phyloP scores from a whole-genome alignment of 2,888 invertebrate genomes.

The Chalcis sispes region DNA sequence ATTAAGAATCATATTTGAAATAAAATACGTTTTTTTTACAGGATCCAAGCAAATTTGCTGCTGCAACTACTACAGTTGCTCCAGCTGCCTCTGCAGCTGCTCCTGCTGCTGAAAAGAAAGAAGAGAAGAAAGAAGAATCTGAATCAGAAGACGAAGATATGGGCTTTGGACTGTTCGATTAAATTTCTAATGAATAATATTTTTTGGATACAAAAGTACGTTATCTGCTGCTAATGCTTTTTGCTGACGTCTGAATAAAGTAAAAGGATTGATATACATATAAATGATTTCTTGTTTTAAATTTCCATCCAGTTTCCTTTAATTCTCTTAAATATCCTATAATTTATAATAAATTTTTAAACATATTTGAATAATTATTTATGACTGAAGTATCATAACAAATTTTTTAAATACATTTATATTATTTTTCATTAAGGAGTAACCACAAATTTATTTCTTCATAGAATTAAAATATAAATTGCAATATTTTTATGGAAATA shows the following conservation, averaged over 20 bases:
- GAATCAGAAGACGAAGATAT: constrained; percentile 95
- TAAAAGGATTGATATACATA: constrained; percentile 54
- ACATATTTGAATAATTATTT: neutral
- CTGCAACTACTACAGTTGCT: constrained; percentile 80
- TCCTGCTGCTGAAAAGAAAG: constrained; percentile 86
- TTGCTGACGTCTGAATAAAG: constrained; percentile 68
- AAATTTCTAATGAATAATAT: constrained; percentile 70
- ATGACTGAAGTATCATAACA: too few species aligned
- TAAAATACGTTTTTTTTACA: constrained; percentile 72
- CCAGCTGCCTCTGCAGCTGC: constrained; percentile 80
- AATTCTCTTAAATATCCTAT: neutral
- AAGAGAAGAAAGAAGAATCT: constrained; percentile 84
- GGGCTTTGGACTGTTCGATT: constrained; percentile 97
- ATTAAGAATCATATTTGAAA: neutral
- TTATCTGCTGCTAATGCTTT: constrained; percentile 61
- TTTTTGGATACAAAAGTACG: constrained; percentile 26
- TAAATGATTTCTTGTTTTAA: constrained; percentile 7
- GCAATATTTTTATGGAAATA: too few species aligned
- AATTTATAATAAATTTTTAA: neutral
- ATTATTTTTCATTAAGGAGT: neutral
- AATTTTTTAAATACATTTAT: neutral
- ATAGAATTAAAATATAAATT: too few species aligned
- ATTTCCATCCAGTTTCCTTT: neutral
- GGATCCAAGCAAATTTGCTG: constrained; percentile 97
- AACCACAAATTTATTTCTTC: too few species aligned